These are phyloP conservation scores for Phalacrocorax aristotelis DNA, from an alignment of 2,113 vertebrate species.

Conservation along the genomic window DNA sequence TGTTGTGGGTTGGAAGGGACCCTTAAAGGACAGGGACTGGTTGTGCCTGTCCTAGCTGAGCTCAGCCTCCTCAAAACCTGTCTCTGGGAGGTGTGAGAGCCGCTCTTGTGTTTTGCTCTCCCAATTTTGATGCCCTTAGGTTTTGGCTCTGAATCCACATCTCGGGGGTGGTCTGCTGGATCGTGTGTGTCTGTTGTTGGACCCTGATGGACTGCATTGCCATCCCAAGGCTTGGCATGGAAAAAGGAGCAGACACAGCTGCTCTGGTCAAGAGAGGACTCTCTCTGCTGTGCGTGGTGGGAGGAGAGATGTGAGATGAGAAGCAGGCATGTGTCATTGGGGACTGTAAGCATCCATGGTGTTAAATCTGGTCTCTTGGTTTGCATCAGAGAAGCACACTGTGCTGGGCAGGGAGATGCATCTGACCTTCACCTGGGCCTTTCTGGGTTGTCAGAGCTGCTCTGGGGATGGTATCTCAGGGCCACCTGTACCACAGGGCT, in stretches of 20 bases:
- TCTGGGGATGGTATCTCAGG: neutral
- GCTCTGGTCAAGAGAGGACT: neutral
- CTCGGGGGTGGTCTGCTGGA: neutral
- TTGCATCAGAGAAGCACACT: neutral
- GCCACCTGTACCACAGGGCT: neutral
- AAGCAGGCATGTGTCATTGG: neutral
- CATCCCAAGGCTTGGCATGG: neutral
- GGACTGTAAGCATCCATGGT: neutral
- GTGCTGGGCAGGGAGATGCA: neutral
- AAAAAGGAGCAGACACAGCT: neutral
- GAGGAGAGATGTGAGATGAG: neutral
- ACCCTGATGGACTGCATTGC: neutral
- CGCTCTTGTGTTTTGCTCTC: neutral
- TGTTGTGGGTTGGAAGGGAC: neutral
- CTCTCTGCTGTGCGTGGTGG: neutral
- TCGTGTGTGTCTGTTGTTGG: accelerated
- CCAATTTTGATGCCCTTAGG: neutral
- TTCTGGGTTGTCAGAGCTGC: neutral
- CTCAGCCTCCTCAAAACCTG: neutral
- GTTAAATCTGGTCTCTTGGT: neutral
- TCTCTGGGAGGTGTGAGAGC: neutral
- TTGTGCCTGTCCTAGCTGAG: neutral
- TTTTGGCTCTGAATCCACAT: neutral
- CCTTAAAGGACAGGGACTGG: neutral
- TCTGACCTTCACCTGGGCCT: neutral